phyloP scores from a whole-genome alignment of 2,113 vertebrate genomes.

The Mellivora capensis region DNA sequence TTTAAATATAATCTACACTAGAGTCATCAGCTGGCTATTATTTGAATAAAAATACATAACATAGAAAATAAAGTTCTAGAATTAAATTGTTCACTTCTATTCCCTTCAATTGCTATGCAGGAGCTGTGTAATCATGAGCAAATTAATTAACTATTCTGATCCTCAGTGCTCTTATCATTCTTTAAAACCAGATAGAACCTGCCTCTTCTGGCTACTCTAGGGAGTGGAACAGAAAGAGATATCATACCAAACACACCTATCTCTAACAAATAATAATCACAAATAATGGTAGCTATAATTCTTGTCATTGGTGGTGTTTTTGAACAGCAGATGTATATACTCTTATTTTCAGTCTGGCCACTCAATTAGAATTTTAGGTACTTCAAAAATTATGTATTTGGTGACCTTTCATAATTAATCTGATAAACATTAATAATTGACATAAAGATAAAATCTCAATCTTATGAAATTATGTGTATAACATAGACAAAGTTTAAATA shows the following conservation, averaged over 20 bases:
- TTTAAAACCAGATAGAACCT: not conserved
- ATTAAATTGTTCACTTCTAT: not conserved
- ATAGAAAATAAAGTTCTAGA: not conserved
- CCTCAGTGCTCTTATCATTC: not conserved
- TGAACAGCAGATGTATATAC: not conserved
- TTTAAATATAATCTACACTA: not conserved
- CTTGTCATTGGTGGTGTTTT: not conserved
- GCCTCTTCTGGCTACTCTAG: not conserved
- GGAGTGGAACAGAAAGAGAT: not conserved
- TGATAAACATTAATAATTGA: not conserved
- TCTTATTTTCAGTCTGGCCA: not conserved
- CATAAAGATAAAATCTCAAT: not conserved
- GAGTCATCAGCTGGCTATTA: not conserved
- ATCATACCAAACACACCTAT: not conserved
- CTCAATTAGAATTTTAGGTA: not conserved
- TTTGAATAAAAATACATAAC: not conserved
- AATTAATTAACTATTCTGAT: not conserved
- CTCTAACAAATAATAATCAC: not conserved
- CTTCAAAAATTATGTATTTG: not conserved
- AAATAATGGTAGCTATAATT: not conserved
- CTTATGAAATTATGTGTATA: not conserved
- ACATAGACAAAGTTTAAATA: not conserved
- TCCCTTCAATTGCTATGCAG: not conserved
- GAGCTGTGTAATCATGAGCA: not conserved
- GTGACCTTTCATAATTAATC: not conserved